Percentiles rank a stretch among this genome's conserved stretches.
phyloP scores from a whole-genome alignment of 2,888 invertebrate genomes.

The Tetropium fuscum region DNA sequence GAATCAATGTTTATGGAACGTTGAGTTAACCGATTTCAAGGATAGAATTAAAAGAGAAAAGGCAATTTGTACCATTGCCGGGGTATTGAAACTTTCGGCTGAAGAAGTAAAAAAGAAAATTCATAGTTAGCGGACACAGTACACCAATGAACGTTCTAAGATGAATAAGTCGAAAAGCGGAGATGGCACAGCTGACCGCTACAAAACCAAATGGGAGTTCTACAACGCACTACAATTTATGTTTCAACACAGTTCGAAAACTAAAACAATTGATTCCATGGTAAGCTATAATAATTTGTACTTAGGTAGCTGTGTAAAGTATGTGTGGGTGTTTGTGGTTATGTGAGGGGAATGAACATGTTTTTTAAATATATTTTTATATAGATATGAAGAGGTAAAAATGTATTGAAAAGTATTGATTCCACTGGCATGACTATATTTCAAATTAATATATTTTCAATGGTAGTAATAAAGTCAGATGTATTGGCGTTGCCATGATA shows the following conservation, averaged over 20 bases:
- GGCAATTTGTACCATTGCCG: background rate
- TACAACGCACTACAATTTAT: background rate
- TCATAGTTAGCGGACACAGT: constrained; percentile 2
- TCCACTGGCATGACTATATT: too few species aligned
- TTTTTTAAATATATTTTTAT: too few species aligned
- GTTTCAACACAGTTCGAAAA: constrained; percentile 1
- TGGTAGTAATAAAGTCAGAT: background rate
- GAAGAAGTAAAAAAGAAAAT: background rate
- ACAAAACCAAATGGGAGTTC: background rate
- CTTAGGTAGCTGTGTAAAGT: too few species aligned
- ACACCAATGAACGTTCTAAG: background rate
- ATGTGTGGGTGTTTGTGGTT: too few species aligned
- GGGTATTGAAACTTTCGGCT: background rate
- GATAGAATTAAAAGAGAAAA: constrained; percentile 24
- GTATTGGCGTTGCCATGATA: background rate
- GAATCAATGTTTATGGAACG: constrained; percentile 6
- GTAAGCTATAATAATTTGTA: too few species aligned
- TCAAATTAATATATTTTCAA: background rate
- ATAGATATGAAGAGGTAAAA: too few species aligned
- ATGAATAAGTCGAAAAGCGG: constrained; percentile 1
- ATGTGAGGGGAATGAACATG: too few species aligned
- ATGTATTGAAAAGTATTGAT: too few species aligned
- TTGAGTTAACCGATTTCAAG: constrained; percentile 28
- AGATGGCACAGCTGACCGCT: background rate
- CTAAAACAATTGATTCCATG: background rate